These are phyloP conservation scores for Calameuta idolon DNA, from an alignment of 2,888 invertebrate species.

Conservation along the genomic window DNA sequence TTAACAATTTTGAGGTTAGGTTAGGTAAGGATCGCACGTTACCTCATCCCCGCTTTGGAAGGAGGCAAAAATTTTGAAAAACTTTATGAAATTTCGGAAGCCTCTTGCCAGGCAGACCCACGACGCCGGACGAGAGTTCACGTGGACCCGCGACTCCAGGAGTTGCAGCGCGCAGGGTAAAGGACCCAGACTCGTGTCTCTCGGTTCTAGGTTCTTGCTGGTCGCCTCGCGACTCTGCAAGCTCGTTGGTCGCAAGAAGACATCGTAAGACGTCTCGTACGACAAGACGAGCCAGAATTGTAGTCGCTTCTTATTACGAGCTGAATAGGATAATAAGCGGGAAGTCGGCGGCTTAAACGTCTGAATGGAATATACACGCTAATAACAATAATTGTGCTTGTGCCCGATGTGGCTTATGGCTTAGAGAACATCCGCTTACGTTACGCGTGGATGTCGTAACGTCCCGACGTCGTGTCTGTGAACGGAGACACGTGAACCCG, in stretches of 20 bases:
- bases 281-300: constrained; percentile 35
- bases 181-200: too few species aligned
- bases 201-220: neutral
- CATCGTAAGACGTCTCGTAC: constrained; percentile 51
- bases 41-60: neutral
- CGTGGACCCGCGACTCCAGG: too few species aligned
- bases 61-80: neutral
- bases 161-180: too few species aligned
- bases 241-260: constrained; percentile 29
- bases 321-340: constrained; percentile 62
- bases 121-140: too few species aligned
- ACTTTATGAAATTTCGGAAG: neutral
- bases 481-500: too few species aligned
- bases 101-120: too few species aligned
- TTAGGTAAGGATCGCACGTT: neutral
- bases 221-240: neutral
- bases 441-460: neutral
- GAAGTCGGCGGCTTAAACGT: constrained; percentile 38
- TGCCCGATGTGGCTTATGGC: constrained; percentile 24
- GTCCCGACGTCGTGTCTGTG: neutral
- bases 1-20: neutral
- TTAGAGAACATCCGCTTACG: neutral
- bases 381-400: constrained; percentile 54
- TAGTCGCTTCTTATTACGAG: constrained; percentile 50
- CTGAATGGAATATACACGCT: constrained; percentile 45